Evolutionary conservation across 2,797 vertebrate genomes (phyloP), one percentile per base, ranked within the genome.

Genomic region (Myotis myotis): DNA sequence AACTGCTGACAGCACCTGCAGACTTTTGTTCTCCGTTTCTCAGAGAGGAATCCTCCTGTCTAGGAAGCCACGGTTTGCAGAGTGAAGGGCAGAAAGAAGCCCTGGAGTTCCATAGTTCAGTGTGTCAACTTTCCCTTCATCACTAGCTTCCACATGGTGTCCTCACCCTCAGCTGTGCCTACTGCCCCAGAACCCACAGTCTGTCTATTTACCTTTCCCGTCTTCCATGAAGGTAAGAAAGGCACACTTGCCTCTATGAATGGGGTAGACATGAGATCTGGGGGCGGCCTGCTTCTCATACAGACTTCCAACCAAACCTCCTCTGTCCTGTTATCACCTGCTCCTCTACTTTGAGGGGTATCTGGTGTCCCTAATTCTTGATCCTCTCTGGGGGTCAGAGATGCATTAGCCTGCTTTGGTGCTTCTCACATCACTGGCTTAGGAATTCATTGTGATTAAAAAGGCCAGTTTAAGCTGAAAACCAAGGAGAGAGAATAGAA

Each of bases 71-170:
- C 9, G 8, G 60, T 36, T 68, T 62, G 36, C 60, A 41, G 13
- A 36, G 36, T 2, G 8, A 79, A 44, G 71, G 13, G 20, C 7
- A 28, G 86, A 41, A 64, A n/a, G 38, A 36, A 30, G 30, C 30
- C 13, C 0, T 1, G 13, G 44, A 5, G 30, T 0, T 55, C 12
- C n/a, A 15, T 1, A 28, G 30, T 0, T 33, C 6, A 28, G 19
- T 3, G 66, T 23, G 28, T 10, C 38, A 33, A 17, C 36, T 64
- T 75, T 11, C 36, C 64, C 22, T 12, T 20, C 8, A 41, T 19
- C 30, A 25, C 8, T 22, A 30, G 53, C 60, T 44, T 17, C n/a
- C 44, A 25, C 8, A 33, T 62, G 12, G n/a, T 0, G 28, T 38
- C 15, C 71, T 87, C 30, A 57, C 33, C 36, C 57, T 53, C n/a